Conservation (phyloP, 2,888 invertebrate genomes). For the Mystacides longicornis region DNA sequence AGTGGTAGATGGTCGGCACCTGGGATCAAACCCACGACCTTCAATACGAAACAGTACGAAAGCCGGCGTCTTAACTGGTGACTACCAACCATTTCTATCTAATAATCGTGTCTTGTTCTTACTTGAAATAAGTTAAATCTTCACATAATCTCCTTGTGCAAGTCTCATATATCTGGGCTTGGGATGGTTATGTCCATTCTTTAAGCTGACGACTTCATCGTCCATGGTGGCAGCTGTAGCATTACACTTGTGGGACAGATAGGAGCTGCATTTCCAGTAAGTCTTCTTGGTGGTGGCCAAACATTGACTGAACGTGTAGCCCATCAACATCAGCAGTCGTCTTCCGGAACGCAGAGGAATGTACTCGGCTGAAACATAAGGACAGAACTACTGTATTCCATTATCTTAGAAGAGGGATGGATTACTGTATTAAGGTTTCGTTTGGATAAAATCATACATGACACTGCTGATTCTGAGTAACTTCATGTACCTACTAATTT, state of each 20-base stretch:
- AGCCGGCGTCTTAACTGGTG: no score
- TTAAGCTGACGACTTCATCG: neutral
- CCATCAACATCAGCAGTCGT: constrained; percentile 7
- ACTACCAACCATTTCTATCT: no score
- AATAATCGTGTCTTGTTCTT: no score
- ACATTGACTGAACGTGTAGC: constrained; percentile 8
- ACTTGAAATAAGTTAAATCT: no score
- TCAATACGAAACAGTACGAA: no score
- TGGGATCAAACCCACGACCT: no score
- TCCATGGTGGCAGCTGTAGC: constrained; percentile 8
- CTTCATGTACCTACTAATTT: no score
- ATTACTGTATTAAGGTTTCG: neutral
- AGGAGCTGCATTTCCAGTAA: constrained; percentile 14
- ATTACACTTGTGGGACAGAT: constrained; percentile 1
- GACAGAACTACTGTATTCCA: no score
- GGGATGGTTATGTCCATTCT: constrained; percentile 9
- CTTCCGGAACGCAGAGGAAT: constrained; percentile 2
- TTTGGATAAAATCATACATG: neutral
- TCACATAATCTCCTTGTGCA: neutral
- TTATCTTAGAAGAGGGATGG: neutral
- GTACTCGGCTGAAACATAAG: constrained; percentile 5
- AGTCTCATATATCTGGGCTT: neutral
- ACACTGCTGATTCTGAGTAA: no score
- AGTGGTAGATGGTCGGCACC: no score
- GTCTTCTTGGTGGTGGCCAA: neutral